Base-by-base conservation (phyloP, 1,140 invertebrate species). In the Grapholita molesta region DNA sequence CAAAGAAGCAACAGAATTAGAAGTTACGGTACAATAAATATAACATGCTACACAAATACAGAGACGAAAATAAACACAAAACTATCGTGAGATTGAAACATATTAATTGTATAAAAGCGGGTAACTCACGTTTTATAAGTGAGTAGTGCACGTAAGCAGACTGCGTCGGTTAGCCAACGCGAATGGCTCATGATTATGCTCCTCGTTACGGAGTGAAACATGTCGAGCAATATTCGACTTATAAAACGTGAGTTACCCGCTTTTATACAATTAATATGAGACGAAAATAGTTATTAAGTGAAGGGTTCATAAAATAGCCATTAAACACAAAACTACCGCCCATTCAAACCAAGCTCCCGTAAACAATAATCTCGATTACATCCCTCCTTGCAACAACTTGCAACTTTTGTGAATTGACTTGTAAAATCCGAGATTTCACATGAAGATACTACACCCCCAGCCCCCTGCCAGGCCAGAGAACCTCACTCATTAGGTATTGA, bases 371-470 rank as follows among this genome's bases (percentile, higher is more conserved):
- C 33, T 53, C 33, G 30, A 69, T 21, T n/a, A 73, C 55, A 15
- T 61, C 55, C 55, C 55, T 61, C n/a, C 25, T 61, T 61, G 25
- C 23, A 53, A 53, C 52, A 53, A 28, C 55, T 61, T 28, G 24
- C 55, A 28, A 61, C 55, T 28, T 28, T 77, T 67, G 64, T 68
- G 73, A 67, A 76, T 79, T 75, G 75, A 75, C 75, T 78, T 75
- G 71, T 73, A 73, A 79, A 82, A 74, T 79, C 67, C 15, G 38
- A 81, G 88, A 90, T 90, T 85, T 90, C 88, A 88, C 88, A 90
- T 81, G 82, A 66, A 80, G 88, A 90, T 90, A 89, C 15, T 57
- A 64, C 38, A 75, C 75, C 71, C 82, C 81, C 80, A 77, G 78
- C 38, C 74, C 76, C 84, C 86, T 73, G 82, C 75, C 78, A 80